Percentiles rank a stretch among this genome's conserved stretches.
Conservation (phyloP, 2,797 vertebrate genomes). For the Euthynnus affinis region DNA sequence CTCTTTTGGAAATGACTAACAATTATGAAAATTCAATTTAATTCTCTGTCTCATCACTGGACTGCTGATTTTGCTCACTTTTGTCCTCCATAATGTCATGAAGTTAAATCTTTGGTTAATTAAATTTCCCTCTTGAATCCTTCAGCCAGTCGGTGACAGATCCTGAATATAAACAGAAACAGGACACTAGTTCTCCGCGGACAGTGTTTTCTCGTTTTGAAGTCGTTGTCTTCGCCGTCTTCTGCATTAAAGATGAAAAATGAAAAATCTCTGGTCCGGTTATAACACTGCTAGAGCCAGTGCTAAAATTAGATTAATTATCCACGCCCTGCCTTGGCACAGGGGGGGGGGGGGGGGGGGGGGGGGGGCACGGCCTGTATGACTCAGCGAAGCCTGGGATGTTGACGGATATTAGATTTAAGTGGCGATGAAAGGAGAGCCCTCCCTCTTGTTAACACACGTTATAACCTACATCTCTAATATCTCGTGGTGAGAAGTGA, state of each 20-base stretch:
- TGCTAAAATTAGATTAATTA: constrained; percentile 77
- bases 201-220: too few relatives aligned
- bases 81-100: neutral
- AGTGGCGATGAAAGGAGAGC: constrained; percentile 63
- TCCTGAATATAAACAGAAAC: constrained; percentile 21
- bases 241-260: constrained; percentile 32
- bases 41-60: neutral
- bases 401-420: constrained; percentile 70
- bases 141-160: neutral
- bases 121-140: neutral
- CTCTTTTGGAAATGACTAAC: neutral
- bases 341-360: too few relatives aligned
- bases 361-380: constrained; percentile 39
- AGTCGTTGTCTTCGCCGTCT: too few relatives aligned
- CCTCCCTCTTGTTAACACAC: constrained; percentile 61
- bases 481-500: constrained; percentile 9
- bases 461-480: constrained; percentile 57
- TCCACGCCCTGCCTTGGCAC: constrained; percentile 49
- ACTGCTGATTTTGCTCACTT: neutral
- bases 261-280: constrained; percentile 50
- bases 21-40: neutral
- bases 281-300: constrained; percentile 46
- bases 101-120: neutral
- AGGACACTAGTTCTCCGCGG: too few relatives aligned
- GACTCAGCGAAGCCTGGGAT: constrained; percentile 56